A percentile compares a stretch with the other conserved stretches of the same genome.
Conservation (phyloP, 2,888 invertebrate species). For the Eilema griseolum region DNA sequence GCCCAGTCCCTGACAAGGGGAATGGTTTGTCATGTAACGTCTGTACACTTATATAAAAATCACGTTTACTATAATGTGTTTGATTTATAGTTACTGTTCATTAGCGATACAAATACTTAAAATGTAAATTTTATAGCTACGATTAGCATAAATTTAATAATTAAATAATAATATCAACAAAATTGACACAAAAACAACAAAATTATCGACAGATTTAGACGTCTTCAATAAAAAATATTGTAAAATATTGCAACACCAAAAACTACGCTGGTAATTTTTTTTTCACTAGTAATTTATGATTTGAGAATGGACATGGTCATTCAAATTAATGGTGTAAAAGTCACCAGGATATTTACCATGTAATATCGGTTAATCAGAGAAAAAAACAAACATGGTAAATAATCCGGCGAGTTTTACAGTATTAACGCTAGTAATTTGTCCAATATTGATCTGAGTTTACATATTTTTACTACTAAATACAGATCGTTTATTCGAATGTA, state of each 20-base stretch:
- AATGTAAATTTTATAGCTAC: not conserved
- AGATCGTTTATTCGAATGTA: not conserved
- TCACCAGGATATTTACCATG: too few relatives aligned
- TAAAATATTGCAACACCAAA: not conserved
- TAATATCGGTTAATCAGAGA: too few relatives aligned
- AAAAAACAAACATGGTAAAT: too few relatives aligned
- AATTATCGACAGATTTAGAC: not conserved
- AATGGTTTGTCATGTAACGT: too few relatives aligned
- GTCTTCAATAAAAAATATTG: not conserved
- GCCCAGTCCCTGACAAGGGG: too few relatives aligned
- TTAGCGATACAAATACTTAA: not conserved
- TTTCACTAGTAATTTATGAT: too few relatives aligned
- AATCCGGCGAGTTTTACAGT: too few relatives aligned
- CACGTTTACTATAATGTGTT: not conserved
- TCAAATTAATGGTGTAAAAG: too few relatives aligned
- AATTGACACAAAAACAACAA: not conserved
- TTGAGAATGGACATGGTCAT: too few relatives aligned
- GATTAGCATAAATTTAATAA: not conserved
- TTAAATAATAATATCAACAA: not conserved
- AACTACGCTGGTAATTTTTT: too few relatives aligned
- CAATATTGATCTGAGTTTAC: not conserved
- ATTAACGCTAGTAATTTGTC: not conserved
- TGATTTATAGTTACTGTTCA: not conserved
- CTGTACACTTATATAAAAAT: not conserved
- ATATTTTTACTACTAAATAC: not conserved